A percentile compares a stretch with the other conserved stretches of the same genome.
These are phyloP conservation scores for Brachylomia viminalis DNA, from an alignment of 2,888 invertebrate species.

Conservation along the genomic window DNA sequence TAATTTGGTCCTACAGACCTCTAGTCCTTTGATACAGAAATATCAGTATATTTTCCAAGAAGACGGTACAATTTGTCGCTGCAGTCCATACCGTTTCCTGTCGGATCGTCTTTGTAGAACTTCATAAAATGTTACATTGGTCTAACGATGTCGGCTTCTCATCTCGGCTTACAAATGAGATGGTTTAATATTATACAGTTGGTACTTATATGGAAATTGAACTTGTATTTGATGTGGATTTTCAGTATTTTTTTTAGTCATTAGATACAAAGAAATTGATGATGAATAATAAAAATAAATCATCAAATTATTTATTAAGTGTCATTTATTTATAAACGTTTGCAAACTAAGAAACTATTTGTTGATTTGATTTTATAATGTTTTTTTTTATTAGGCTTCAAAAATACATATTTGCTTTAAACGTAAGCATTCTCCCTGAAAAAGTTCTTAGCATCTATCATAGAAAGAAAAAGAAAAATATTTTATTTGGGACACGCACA, in stretches of 20 bases:
- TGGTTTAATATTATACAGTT: constrained; percentile 32
- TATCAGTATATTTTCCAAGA: constrained; percentile 66
- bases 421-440: not conserved
- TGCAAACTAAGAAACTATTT: not conserved
- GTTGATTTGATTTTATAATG: not conserved
- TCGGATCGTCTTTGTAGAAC: constrained; percentile 66
- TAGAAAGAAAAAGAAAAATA: not conserved
- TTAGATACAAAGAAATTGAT: not conserved
- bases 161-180: constrained; percentile 56
- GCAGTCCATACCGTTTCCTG: constrained; percentile 69
- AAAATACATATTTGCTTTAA: no score
- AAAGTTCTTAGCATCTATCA: not conserved
- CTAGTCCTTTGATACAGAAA: constrained; percentile 57
- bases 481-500: no score
- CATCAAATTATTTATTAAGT: no score
- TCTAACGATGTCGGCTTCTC: constrained; percentile 57
- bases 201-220: not conserved
- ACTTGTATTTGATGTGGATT: not conserved
- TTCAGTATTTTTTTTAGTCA: not conserved
- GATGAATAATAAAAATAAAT: no score
- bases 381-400: no score
- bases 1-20: constrained; percentile 44
- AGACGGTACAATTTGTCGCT: constrained; percentile 72
- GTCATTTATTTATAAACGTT: not conserved
- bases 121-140: constrained; percentile 63